A percentile compares a stretch with the other conserved stretches of the same genome.
Evolutionary conservation across 2,113 vertebrate genomes (phyloP).

Genomic region (Xenus cinereus): DNA sequence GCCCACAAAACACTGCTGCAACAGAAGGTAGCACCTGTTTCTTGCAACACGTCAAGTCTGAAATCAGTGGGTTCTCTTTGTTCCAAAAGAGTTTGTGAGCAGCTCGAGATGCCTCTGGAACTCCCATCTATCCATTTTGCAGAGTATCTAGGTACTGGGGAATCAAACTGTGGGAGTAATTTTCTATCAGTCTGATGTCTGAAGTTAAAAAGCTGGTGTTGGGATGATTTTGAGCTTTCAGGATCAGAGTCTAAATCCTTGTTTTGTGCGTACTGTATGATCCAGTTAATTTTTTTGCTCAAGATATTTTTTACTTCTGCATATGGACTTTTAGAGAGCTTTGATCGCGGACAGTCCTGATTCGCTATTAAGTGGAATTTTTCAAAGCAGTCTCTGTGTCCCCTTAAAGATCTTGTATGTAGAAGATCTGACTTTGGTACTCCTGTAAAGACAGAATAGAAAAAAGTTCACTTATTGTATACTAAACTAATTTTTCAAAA

Average conservation of each 20-base stretch:
- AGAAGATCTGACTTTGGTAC: slow-evolving; percentile 80
- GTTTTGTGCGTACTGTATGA: slow-evolving; percentile 95
- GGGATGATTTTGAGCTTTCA: slow-evolving; percentile 77
- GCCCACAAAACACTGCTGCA: slow-evolving; percentile 75
- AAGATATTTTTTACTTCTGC: slow-evolving; percentile 92
- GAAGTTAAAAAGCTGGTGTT: slow-evolving; percentile 83
- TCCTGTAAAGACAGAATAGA: slow-evolving; percentile 58
- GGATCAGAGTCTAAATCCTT: slow-evolving; percentile 83
- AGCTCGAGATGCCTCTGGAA: slow-evolving; percentile 72
- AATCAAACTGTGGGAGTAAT: slow-evolving; percentile 85
- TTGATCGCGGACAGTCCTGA: slow-evolving; percentile 89
- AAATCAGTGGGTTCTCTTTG: slow-evolving; percentile 72
- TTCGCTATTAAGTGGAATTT: slow-evolving; percentile 97
- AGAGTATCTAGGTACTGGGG: slow-evolving; percentile 91
- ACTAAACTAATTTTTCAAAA: background rate
- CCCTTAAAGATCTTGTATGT: slow-evolving; percentile 90
- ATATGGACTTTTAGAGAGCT: slow-evolving; percentile 88
- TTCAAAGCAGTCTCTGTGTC: slow-evolving; percentile 97
- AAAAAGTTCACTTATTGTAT: background rate
- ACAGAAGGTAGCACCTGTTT: slow-evolving; percentile 55
- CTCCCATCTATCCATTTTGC: slow-evolving; percentile 81
- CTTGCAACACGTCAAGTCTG: slow-evolving; percentile 76
- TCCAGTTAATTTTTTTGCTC: slow-evolving; percentile 92
- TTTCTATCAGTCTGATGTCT: slow-evolving; percentile 84
- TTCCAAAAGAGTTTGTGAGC: slow-evolving; percentile 78